Evolutionary conservation across 92 coral and sea anemone species (phyloP).

Genomic region (Anthopleura xanthogrammica): DNA sequence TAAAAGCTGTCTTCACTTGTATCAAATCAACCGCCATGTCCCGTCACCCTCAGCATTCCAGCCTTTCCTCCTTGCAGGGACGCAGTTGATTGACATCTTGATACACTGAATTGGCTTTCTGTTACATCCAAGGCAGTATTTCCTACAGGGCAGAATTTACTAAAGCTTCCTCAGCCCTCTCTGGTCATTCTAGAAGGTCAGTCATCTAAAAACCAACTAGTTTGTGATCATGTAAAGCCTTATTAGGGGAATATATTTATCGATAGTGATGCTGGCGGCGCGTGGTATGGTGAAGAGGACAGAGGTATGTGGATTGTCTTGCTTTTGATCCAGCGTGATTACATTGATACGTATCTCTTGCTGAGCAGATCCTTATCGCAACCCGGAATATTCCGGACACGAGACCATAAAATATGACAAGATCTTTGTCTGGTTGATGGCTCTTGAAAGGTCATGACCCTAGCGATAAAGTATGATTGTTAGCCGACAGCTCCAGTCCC

Average conservation of each 20-base stretch:
- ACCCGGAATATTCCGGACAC: constrained; percentile 31
- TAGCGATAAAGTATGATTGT: background rate
- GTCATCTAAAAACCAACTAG: background rate
- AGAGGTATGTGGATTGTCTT: background rate
- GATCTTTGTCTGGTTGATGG: background rate
- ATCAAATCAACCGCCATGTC: background rate
- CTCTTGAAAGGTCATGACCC: background rate
- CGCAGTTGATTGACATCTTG: background rate
- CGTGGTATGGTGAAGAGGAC: background rate
- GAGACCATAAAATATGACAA: background rate
- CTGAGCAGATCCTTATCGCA: constrained; percentile 26
- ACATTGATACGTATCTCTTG: constrained; percentile 21
- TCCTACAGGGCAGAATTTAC: background rate
- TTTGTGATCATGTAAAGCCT: background rate
- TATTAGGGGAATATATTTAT: background rate
- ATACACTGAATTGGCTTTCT: background rate
- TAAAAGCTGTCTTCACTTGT: too few relatives aligned
- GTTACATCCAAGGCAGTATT: background rate
- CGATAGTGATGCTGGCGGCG: background rate
- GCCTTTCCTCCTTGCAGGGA: background rate
- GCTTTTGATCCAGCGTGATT: constrained; percentile 11
- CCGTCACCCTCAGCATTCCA: background rate
- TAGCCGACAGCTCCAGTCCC: background rate
- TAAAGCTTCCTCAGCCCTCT: background rate
- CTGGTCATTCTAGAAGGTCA: background rate